phyloP scores from a whole-genome alignment of 2,888 invertebrate species.

The Clostera curtula region DNA sequence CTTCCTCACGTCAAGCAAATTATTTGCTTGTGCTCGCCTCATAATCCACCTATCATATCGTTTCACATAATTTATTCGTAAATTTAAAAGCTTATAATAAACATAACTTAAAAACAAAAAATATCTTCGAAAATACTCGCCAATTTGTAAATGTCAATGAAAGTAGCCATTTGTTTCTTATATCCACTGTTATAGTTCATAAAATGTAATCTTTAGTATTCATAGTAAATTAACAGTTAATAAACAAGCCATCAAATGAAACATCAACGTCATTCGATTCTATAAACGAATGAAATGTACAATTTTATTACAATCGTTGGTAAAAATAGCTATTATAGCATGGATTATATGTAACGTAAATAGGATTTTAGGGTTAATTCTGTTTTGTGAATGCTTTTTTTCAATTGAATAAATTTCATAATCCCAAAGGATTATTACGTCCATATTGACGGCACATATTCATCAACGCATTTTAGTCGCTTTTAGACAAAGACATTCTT shows the following conservation, averaged over 20 bases:
- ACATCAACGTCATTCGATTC: constrained; percentile 13
- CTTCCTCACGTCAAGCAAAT: too few species aligned
- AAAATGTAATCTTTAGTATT: constrained; percentile 19
- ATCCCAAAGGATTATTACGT: too few species aligned
- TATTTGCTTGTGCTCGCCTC: too few species aligned
- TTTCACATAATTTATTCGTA: background rate
- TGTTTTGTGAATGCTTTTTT: too few species aligned
- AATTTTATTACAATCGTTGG: constrained; percentile 14
- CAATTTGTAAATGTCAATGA: constrained; percentile 14
- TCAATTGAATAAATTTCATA: too few species aligned
- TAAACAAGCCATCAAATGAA: constrained; percentile 23
- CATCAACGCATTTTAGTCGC: constrained; percentile 10
- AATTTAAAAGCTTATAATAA: background rate
- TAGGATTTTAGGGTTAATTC: too few species aligned
- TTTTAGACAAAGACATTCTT: too few species aligned
- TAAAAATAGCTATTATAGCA: too few species aligned
- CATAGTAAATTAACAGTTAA: constrained; percentile 17
- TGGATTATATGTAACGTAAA: too few species aligned
- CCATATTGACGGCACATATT: too few species aligned
- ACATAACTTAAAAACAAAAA: constrained; percentile 2
- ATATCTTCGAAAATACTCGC: background rate
- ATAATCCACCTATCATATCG: too few species aligned
- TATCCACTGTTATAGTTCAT: constrained; percentile 12
- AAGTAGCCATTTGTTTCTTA: constrained; percentile 11
- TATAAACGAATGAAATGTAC: constrained; percentile 16